These are phyloP conservation scores for Ditylenchus dipsaci DNA, from an alignment of 1,140 invertebrate genomes.

Conservation along the genomic window DNA sequence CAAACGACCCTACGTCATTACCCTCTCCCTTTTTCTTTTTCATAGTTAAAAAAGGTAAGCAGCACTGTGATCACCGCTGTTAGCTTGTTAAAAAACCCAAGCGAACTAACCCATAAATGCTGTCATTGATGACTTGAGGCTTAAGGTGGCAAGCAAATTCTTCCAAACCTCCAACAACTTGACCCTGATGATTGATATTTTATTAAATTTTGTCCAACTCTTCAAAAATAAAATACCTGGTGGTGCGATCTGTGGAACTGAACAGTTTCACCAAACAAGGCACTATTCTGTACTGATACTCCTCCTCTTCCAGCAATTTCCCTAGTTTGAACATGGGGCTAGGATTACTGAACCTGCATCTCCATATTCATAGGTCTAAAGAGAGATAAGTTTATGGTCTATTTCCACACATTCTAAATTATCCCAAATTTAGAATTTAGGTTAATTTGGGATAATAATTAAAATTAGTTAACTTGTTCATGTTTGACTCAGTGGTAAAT, in stretches of 20 bases:
- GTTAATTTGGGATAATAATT: too few species aligned
- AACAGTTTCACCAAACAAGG: slow-evolving; percentile 95
- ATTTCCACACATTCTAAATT: too few species aligned
- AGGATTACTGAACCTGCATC: slow-evolving; percentile 61
- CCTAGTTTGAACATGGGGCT: slow-evolving; percentile 62
- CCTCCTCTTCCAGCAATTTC: slow-evolving; percentile 70
- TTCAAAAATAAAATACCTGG: too few species aligned
- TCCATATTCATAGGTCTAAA: slow-evolving; percentile 58
- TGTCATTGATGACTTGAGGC: slow-evolving; percentile 53
- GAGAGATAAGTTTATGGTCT: too few species aligned
- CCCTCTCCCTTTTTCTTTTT: too few species aligned
- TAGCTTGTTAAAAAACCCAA: slow-evolving; percentile 10
- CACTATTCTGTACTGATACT: slow-evolving; percentile 92
- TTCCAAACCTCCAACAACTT: slow-evolving; percentile 78
- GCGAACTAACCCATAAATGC: slow-evolving; percentile 48
- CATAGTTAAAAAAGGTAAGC: too few species aligned
- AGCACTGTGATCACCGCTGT: too few species aligned
- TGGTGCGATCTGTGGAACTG: slow-evolving; percentile 86
- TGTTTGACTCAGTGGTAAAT: too few species aligned
- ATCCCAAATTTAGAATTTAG: too few species aligned
- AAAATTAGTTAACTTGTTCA: too few species aligned
- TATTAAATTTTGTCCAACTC: background rate
- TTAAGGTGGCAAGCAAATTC: slow-evolving; percentile 52
- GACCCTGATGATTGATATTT: too few species aligned
- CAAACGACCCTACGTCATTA: too few species aligned